phyloP scores from a whole-genome alignment of 2,888 invertebrate species.

The Nemoura dubitans region DNA sequence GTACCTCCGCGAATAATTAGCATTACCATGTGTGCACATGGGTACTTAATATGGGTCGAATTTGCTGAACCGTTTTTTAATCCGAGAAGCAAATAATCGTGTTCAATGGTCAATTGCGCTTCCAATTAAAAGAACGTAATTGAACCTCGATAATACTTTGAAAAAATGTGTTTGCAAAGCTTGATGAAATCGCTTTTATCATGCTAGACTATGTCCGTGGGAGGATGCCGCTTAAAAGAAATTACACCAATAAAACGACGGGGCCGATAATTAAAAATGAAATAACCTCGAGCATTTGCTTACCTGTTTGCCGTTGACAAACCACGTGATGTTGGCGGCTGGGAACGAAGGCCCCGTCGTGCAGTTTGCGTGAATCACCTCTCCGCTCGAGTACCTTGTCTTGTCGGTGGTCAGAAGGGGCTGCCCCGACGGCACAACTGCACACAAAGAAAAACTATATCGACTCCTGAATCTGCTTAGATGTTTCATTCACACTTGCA shows the following conservation, averaged over 20 bases:
- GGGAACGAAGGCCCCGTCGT: conserved; percentile 60
- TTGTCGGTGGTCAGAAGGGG: conserved; percentile 54
- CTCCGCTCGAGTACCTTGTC: conserved; percentile 60
- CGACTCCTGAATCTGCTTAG: too few species aligned
- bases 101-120: too few species aligned
- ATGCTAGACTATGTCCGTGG: background rate
- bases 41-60: too few species aligned
- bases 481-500: background rate
- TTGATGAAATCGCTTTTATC: too few species aligned
- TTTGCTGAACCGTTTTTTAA: too few species aligned
- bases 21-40: too few species aligned
- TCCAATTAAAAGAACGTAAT: background rate
- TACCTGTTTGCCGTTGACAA: conserved; percentile 61
- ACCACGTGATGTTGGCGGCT: conserved; percentile 62
- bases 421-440: conserved; percentile 46
- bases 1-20: too few species aligned
- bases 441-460: conserved; percentile 18
- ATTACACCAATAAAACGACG: too few species aligned
- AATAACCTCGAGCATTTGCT: too few species aligned
- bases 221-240: too few species aligned
- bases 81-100: too few species aligned
- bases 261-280: too few species aligned
- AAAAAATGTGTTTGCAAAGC: background rate
- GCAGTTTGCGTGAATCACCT: conserved; percentile 60
- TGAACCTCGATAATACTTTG: background rate